phyloP scores from a whole-genome alignment of 2,888 invertebrate species.

The Cantharis rufa region DNA sequence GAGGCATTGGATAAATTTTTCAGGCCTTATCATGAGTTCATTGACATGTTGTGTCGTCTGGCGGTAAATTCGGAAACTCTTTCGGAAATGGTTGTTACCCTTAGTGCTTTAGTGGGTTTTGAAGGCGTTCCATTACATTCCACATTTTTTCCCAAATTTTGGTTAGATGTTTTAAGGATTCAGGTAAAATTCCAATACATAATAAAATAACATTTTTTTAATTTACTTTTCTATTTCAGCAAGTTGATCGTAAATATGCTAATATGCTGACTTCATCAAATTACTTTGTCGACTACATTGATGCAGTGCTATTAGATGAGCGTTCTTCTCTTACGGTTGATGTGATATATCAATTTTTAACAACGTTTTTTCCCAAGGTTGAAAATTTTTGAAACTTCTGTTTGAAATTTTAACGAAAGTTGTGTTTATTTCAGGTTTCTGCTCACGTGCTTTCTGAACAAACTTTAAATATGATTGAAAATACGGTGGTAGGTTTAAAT shows the following conservation, averaged over 20 bases:
- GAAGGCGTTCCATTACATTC: constrained; percentile 89
- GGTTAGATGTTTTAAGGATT: constrained; percentile 85
- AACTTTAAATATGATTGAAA: constrained; percentile 64
- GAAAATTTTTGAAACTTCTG: background rate
- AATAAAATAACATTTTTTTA: background rate
- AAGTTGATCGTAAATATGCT: constrained; percentile 79
- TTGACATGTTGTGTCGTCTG: constrained; percentile 84
- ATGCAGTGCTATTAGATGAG: constrained; percentile 87
- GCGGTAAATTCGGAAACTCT: constrained; percentile 88
- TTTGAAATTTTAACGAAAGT: background rate
- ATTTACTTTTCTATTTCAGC: constrained; percentile 53
- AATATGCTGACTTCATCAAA: constrained; percentile 80
- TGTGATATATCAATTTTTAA: constrained; percentile 84
- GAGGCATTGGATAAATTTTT: constrained; percentile 76
- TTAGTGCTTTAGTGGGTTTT: constrained; percentile 88
- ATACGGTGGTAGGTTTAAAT: constrained; percentile 64
- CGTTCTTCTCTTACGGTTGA: constrained; percentile 82
- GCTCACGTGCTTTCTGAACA: constrained; percentile 65
- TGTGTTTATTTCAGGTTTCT: constrained; percentile 56
- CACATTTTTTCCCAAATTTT: constrained; percentile 87
- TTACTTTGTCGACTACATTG: constrained; percentile 86
- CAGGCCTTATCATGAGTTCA: constrained; percentile 85
- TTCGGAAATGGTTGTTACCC: constrained; percentile 81
- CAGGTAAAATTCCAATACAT: constrained; percentile 53
- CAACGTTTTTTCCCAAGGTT: constrained; percentile 90